Evolutionary conservation across 1,140 invertebrate genomes (phyloP), one percentile per base, ranked within the genome.

Genomic region (Cardiocondyla obscurior): DNA sequence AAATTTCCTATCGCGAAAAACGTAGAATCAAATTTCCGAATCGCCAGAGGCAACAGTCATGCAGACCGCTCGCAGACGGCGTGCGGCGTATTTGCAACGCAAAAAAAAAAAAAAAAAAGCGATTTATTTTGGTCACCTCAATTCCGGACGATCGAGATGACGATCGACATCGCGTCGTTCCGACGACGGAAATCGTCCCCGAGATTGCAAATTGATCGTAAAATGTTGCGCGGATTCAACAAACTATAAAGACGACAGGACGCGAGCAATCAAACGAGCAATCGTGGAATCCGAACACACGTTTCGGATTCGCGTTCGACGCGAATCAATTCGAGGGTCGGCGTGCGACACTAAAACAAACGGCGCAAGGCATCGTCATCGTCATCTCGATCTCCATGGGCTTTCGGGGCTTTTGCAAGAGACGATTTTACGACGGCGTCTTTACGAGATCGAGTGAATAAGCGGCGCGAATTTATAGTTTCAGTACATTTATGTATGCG

Each of bases 381-480:
- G 14, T 57, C 69, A 14, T 60, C 44, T 19, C 39, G 46, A 69
- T 22, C 51, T 39, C 16, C 25, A 58, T 30, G 30, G 19, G n/a
- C 46, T 77, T 76, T 36, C 51, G 14, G 58, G 8, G 30, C 25
- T 79, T 65, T 79, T 12, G 46, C 53, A 33, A 42, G 5, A 12
- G 57, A 22, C n/a, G 14, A 33, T 74, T 76, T 76, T 64, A 76
- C 42, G 57, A 64, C n/a, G 7, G 57, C 28, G 25, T 30, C 22
- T 64, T 64, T 76, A 76, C 42, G 42, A 64, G 28, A 58, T 46
- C 57, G 44, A 62, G 58, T 76, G 42, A 76, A 76, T 46, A 64
- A 76, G 42, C 28, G 57, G 28, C 28, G 42, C 14, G 28, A 76
- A 64, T 76, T 76, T 76, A 76, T 76, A 46, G 73, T 64, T 74